phyloP scores from a whole-genome alignment of 2,797 vertebrate species.

The Microhierax caerulescens region DNA sequence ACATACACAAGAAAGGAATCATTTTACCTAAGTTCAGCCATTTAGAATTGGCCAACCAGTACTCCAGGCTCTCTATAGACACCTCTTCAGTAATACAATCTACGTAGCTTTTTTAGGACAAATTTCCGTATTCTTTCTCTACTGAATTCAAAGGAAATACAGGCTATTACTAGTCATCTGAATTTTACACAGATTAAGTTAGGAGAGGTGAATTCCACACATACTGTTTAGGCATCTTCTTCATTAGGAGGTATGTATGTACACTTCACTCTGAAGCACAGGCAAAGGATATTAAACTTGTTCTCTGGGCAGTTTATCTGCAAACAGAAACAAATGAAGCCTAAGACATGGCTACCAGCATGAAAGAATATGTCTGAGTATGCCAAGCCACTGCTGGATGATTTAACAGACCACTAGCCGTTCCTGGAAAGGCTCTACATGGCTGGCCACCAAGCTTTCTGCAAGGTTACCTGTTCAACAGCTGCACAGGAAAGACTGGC shows the following conservation, averaged over 20 bases:
- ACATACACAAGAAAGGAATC: background rate
- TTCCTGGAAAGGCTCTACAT: background rate
- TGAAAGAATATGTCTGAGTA: background rate
- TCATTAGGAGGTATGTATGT: background rate
- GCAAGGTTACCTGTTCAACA: background rate
- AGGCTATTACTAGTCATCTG: background rate
- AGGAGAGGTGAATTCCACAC: background rate
- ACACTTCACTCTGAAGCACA: background rate
- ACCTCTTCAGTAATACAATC: background rate
- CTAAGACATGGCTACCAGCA: background rate
- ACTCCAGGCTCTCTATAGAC: background rate
- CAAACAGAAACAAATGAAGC: constrained; percentile 12
- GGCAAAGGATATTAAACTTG: constrained; percentile 13
- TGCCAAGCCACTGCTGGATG: background rate
- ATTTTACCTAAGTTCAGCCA: background rate
- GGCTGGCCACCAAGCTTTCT: background rate
- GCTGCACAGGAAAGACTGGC: background rate
- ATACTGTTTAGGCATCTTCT: background rate
- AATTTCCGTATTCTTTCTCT: background rate
- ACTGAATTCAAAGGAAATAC: background rate
- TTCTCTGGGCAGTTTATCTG: background rate
- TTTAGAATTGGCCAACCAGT: background rate
- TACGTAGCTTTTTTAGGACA: background rate
- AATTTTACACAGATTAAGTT: background rate
- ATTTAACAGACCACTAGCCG: background rate